Conservation (phyloP, 2,113 vertebrate species). For the Montifringilla adamsi region DNA sequence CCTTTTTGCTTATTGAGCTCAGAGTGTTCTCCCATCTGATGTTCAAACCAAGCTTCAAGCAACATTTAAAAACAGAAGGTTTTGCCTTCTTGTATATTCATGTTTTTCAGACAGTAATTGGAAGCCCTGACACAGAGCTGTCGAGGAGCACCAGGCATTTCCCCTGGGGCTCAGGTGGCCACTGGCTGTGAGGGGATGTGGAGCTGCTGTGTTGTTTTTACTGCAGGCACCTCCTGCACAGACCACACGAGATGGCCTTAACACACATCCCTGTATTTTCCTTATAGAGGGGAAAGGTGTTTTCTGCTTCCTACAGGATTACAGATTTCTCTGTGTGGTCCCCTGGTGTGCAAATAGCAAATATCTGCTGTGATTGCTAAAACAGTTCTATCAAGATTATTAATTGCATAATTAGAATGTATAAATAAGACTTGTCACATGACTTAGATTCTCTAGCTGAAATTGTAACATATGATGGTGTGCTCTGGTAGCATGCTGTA, state of each 20-base stretch:
- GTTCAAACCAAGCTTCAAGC: not conserved
- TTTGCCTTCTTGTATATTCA: not conserved
- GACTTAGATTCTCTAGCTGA: not conserved
- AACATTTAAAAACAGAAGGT: not conserved
- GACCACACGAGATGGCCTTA: not conserved
- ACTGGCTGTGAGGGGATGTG: not conserved
- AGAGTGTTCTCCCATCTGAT: not conserved
- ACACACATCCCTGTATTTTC: not conserved
- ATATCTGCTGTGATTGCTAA: not conserved
- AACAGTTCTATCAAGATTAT: slow-evolving; percentile 5
- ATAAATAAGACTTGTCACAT: not conserved
- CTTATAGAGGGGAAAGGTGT: not conserved
- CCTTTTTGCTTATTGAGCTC: not conserved
- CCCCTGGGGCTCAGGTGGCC: not conserved
- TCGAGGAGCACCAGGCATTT: not conserved
- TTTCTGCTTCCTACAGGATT: not conserved
- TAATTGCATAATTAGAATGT: slow-evolving; percentile 14
- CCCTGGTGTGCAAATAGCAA: not conserved
- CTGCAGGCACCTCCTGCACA: not conserved
- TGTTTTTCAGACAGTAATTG: not conserved
- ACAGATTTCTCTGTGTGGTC: not conserved
- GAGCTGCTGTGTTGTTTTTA: not conserved
- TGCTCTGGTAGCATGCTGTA: not conserved
- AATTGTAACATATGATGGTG: not conserved
- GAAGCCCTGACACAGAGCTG: not conserved